Base-by-base conservation (phyloP, 2,113 vertebrate species). In the Corythornis vintsioides region DNA sequence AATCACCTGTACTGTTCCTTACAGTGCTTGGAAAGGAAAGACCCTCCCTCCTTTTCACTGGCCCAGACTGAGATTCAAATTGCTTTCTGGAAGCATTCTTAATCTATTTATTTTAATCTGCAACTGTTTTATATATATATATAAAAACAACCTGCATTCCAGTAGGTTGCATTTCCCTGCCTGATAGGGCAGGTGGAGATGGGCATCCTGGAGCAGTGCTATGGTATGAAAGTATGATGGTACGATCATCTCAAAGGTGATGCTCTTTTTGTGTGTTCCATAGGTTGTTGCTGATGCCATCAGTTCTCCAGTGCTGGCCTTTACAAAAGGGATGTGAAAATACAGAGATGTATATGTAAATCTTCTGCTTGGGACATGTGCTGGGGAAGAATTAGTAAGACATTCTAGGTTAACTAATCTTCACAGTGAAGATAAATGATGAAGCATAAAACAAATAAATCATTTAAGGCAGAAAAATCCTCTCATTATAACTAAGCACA, bases 121-220 rank as follows among this genome's bases (percentile, higher is more conserved):
- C 11, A 43, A n/a, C 1, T 42, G 2, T n/a, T 40, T 42, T 33
- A 33, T 33, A 33, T 33, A 67, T 35, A 61, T 35, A 38, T 15
- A 26, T 4, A 31, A 8, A 33, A 67, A 45, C 15, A 35, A 10
- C 35, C 35, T 99, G 93, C 10, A 33, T 29, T 5, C 85, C 97
- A 10, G 96, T 80, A 3, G 98, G 98, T 22, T 47, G 96, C 22
- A 99, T 90, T 86, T 99, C 98, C 99, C 99, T 7, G 96, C 97
- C 80, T 95, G 97, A 60, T 98, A 99, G 0, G 99, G 99, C 97
- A 99, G 96, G 85, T 98, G 98, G 76, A 97, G 73, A 8, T 99
- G 98, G 1, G 95, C 94, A n/a, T 98, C 97, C 92, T 99, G 99
- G 52, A 99, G 92, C 67, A 99, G 91, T 11, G 98, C 97, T 80